Evolutionary conservation across 2,113 vertebrate genomes (phyloP), one percentile per base, ranked within the genome.

Genomic region (Jaculus jaculus): DNA sequence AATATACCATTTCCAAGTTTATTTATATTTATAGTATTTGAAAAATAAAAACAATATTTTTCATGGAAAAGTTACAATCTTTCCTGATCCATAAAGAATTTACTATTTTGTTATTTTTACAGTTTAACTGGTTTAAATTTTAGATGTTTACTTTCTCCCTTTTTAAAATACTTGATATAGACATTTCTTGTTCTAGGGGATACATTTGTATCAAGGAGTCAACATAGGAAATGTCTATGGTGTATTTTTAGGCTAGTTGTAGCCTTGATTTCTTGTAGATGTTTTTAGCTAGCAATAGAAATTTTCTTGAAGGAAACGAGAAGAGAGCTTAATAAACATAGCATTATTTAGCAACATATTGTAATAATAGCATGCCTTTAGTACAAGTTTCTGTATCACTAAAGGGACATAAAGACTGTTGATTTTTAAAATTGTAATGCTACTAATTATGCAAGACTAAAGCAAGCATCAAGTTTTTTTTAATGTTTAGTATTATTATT

Each of bases 21-120:
- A 39, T 79, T 88, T 89, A 63, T 77, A 9, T 58, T 77, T 20
- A 87, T 68, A 81, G 6, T 1, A 51, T 69, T 84, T 89, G 60
- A 66, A 91, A 77, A 84, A 32, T 69, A 66, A 90, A 85, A 6
- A 30, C 0, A n/a, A n/a, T 47, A 3, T n/a, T 34, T 34, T 84
- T 89, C n/a, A 32, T 23, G 5, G 30, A 87, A 87, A 83, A 21
- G 23, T 84, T n/a, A n/a, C 7, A 69, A 20, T 37, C 5, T 91
- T 92, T 82, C 1, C 28, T 73, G 6, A 39, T n/a, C 12, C 17
- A 26, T 80, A 32, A 26, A 12, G 0, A 7, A 60, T 21, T 3
- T 77, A 51, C 37, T 60, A 1, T 65, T 90, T 96, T 96, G 37
- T 1, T 7, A 66, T 65, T 65, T 87, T 90, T 85, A 16, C 89